Percentiles rank a stretch among this genome's conserved stretches.
Evolutionary conservation across 2,797 vertebrate species (phyloP).

Genomic region (Notolepis coatsorum): DNA sequence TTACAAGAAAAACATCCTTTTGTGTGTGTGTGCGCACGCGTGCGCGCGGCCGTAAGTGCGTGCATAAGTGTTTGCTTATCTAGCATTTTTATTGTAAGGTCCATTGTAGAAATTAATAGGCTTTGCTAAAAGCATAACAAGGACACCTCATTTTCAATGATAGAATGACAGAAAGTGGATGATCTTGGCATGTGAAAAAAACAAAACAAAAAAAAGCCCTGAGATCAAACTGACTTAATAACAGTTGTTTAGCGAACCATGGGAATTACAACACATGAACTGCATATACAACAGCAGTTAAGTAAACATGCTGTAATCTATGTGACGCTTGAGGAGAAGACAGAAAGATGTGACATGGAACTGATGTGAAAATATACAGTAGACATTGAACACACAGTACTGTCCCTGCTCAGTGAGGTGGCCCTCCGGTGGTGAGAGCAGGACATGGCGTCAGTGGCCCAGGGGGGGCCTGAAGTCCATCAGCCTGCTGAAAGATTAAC

Average conservation of each 20-base stretch:
- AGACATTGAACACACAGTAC: not conserved
- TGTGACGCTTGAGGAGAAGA: not conserved
- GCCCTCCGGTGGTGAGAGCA: slow-evolving; percentile 69
- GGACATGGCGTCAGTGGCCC: slow-evolving; percentile 49
- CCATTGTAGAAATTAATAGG: slow-evolving; percentile 25
- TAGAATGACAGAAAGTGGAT: slow-evolving; percentile 14
- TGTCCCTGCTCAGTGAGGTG: slow-evolving; percentile 45
- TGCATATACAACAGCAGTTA: not conserved
- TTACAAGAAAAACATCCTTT: no score
- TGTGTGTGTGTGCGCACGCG: slow-evolving; percentile 9
- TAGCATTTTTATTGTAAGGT: slow-evolving; percentile 7
- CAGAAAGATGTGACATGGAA: not conserved
- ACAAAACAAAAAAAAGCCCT: not conserved
- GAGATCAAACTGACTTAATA: not conserved
- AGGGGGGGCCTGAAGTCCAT: slow-evolving; percentile 41
- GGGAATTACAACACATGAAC: not conserved
- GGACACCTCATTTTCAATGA: slow-evolving; percentile 3
- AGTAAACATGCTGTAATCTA: not conserved
- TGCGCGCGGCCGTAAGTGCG: slow-evolving; percentile 1
- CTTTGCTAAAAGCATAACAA: slow-evolving; percentile 1
- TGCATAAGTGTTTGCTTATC: slow-evolving; percentile 2
- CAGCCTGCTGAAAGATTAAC: slow-evolving; percentile 63
- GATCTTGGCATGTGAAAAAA: slow-evolving; percentile 24
- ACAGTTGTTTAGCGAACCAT: not conserved
- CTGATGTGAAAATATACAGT: slow-evolving; percentile 17